A percentile compares a stretch with the other conserved stretches of the same genome.
Evolutionary conservation across 37 sponge, comb jelly and placozoan species (phyloP).

Genomic region (Cliona cf. orientalis): DNA sequence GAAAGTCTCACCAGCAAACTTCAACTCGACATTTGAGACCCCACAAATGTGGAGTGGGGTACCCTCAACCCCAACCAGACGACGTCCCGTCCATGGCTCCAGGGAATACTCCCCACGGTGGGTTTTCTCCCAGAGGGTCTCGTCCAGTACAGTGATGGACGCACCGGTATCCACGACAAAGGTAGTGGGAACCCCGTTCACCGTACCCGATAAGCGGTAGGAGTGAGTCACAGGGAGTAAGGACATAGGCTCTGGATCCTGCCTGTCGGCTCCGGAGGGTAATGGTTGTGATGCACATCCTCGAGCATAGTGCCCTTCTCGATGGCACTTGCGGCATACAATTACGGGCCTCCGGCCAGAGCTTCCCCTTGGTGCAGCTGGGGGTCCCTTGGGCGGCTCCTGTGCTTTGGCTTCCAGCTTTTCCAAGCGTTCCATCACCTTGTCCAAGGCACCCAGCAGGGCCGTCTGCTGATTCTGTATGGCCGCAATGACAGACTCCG

Average conservation of each 20-base stretch:
- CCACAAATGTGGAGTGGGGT: conserved; percentile 20
- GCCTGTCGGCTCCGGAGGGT: too few species aligned
- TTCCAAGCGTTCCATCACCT: too few species aligned
- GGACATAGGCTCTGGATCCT: too few species aligned
- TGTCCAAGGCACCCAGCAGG: too few species aligned
- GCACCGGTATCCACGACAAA: conserved; percentile 43
- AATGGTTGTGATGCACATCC: neutral
- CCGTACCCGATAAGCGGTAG: conserved; percentile 10
- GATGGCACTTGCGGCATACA: neutral
- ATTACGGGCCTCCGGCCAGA: too few species aligned
- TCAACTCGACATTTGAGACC: neutral
- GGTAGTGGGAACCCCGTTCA: conserved; percentile 4
- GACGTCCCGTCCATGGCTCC: neutral
- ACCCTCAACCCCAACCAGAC: conserved; percentile 39
- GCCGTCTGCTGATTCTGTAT: too few species aligned
- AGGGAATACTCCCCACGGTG: neutral
- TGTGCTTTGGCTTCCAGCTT: neutral
- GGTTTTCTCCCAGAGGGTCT: conserved; percentile 22
- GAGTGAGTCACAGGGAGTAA: too few species aligned
- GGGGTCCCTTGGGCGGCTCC: neutral
- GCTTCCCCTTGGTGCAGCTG: neutral
- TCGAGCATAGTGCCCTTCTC: neutral
- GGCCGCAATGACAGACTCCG: neutral
- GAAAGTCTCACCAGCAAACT: neutral
- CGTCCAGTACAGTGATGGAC: conserved; percentile 14